These are phyloP conservation scores for Nothoprocta perdicaria DNA, from an alignment of 2,113 vertebrate species.

Conservation along the genomic window DNA sequence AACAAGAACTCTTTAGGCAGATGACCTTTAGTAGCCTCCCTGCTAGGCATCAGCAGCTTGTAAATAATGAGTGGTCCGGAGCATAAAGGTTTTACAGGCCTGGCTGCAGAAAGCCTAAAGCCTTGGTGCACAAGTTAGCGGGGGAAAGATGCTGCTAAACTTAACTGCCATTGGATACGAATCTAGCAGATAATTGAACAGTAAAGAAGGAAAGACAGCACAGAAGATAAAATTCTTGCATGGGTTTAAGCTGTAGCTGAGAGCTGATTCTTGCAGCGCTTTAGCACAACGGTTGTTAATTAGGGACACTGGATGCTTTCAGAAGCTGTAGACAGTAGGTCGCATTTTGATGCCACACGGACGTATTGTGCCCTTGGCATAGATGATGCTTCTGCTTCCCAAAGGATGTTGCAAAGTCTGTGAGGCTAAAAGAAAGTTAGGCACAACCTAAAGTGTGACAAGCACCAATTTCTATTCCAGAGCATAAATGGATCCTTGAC, in stretches of 20 bases:
- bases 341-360: background rate
- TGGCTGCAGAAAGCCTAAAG: background rate
- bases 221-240: background rate
- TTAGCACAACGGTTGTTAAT: background rate
- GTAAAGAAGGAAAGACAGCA: background rate
- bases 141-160: background rate
- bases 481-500: background rate
- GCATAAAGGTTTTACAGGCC: background rate
- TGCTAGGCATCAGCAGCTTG: background rate
- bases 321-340: background rate
- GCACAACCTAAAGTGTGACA: background rate
- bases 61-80: conserved; percentile 15
- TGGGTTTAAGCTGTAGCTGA: background rate
- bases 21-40: conserved; percentile 54
- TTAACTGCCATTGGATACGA: background rate
- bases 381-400: background rate
- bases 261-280: background rate
- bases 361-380: background rate
- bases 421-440: background rate
- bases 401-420: background rate
- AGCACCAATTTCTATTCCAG: background rate
- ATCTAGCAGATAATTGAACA: background rate
- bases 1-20: conserved; percentile 54
- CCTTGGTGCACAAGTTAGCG: background rate
- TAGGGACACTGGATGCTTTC: background rate